These are phyloP conservation scores for Formica selysi DNA, from an alignment of 1,140 invertebrate species.

Conservation along the genomic window DNA sequence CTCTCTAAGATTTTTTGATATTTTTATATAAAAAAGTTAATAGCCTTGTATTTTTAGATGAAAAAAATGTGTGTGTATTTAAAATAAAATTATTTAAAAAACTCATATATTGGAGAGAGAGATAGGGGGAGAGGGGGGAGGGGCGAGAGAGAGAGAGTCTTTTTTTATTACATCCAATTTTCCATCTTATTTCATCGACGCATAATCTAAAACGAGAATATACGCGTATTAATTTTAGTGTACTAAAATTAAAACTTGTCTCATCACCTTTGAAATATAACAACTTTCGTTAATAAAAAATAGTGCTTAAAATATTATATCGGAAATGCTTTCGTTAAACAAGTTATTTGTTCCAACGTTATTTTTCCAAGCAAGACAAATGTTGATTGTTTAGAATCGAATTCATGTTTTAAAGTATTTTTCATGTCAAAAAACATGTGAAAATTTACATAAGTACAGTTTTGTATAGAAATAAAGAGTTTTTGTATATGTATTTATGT, in stretches of 20 bases:
- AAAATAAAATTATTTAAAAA: background rate
- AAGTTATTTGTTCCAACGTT: background rate
- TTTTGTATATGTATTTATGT: background rate
- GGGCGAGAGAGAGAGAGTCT: no score
- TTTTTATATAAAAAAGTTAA: background rate
- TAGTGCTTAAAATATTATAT: background rate
- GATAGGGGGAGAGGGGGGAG: no score
- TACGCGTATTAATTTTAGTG: constrained; percentile 37
- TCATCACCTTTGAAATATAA: constrained; percentile 48
- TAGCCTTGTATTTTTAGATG: background rate
- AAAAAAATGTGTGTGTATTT: background rate
- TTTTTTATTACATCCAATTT: no score
- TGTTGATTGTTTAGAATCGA: background rate
- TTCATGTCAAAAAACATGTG: no score
- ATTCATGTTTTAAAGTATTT: background rate
- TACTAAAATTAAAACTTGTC: background rate
- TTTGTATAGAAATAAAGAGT: background rate
- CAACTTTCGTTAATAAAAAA: background rate
- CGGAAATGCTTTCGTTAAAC: background rate
- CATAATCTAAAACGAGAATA: background rate
- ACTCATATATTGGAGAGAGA: no score
- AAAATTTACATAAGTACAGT: no score
- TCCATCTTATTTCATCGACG: no score
- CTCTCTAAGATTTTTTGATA: background rate
- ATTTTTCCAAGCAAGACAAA: background rate